Conservation (phyloP, 2,888 invertebrate genomes). For the Rhagium mordax region DNA sequence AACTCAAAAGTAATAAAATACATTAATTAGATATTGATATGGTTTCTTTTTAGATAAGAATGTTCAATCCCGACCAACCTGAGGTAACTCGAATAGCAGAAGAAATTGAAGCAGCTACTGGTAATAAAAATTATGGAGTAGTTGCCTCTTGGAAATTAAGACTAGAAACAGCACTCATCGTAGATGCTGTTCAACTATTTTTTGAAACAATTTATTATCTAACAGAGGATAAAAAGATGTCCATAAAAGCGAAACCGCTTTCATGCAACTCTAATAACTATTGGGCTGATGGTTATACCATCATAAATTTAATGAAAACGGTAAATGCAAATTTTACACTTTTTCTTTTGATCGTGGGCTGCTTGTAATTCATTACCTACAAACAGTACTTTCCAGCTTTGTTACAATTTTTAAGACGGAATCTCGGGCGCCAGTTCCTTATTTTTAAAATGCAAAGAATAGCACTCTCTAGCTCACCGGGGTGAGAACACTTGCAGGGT, state of each 20-base stretch:
- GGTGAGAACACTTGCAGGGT: too few species aligned
- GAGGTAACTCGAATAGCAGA: constrained; percentile 62
- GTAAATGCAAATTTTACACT: constrained; percentile 71
- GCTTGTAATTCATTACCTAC: too few species aligned
- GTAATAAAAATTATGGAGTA: constrained; percentile 22
- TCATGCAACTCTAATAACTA: constrained; percentile 76
- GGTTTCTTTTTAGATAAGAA: constrained; percentile 70
- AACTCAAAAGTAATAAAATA: too few species aligned
- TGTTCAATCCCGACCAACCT: constrained; percentile 76
- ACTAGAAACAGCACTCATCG: constrained; percentile 85
- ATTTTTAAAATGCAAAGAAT: too few species aligned
- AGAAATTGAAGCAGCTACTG: constrained; percentile 36
- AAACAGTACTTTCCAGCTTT: too few species aligned
- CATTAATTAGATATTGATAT: too few species aligned
- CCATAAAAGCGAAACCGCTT: constrained; percentile 50
- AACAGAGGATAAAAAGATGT: constrained; percentile 44
- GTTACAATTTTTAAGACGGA: too few species aligned
- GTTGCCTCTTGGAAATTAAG: constrained; percentile 65
- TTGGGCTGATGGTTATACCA: constrained; percentile 87
- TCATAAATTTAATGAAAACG: constrained; percentile 87
- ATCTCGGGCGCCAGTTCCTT: too few species aligned
- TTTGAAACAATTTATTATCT: constrained; percentile 84
- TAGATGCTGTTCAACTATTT: constrained; percentile 88
- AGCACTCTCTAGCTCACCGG: too few species aligned
- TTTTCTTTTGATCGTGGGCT: neutral